phyloP scores from a whole-genome alignment of 2,113 vertebrate genomes.

The Seriola aureovittata region DNA sequence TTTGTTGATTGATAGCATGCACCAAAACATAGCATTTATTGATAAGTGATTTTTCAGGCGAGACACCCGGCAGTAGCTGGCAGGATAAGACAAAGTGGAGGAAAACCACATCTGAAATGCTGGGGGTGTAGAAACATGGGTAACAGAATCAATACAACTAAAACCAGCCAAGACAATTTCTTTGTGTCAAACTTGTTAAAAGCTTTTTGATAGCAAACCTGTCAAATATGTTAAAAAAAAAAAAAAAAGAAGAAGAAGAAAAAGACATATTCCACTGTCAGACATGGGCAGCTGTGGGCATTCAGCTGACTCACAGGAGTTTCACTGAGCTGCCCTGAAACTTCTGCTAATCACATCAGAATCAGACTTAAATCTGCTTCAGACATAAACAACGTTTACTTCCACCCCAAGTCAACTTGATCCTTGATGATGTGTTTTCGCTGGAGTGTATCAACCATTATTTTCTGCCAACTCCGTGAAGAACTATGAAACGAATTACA shows the following conservation, averaged over 20 bases:
- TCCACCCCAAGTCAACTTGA: conserved; percentile 45
- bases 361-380: conserved; percentile 24
- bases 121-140: conserved; percentile 53
- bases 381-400: conserved; percentile 37
- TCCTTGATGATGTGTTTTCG: conserved; percentile 41
- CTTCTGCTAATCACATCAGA: conserved; percentile 8
- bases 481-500: conserved; percentile 64
- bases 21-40: conserved; percentile 55
- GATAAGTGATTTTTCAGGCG: conserved; percentile 67
- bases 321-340: not conserved
- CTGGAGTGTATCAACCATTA: conserved; percentile 48
- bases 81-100: conserved; percentile 60
- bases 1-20: conserved; percentile 58
- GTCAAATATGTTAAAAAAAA: conserved; percentile 20
- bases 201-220: conserved; percentile 40
- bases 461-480: conserved; percentile 64
- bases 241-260: not conserved
- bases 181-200: conserved; percentile 56
- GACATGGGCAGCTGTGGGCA: not conserved
- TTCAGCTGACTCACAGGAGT: not conserved
- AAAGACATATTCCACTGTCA: conserved; percentile 11
- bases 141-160: conserved; percentile 62
- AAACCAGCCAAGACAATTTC: conserved; percentile 46
- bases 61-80: conserved; percentile 25
- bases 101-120: conserved; percentile 68